Percentiles rank a stretch among this genome's conserved stretches.
Conservation (phyloP, 2,797 vertebrate species). For the Gallinago stenura region DNA sequence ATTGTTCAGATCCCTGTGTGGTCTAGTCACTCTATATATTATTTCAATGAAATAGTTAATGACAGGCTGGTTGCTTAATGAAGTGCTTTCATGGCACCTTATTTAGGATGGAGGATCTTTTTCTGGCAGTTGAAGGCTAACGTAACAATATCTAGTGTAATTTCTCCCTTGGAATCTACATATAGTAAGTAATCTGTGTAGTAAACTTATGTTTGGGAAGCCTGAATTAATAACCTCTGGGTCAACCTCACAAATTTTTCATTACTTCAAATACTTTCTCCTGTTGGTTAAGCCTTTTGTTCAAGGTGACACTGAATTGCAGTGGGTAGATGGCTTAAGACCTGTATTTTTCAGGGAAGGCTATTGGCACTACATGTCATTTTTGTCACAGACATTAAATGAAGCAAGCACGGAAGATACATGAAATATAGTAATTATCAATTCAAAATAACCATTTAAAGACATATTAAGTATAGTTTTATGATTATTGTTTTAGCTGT, state of each 20-base stretch:
- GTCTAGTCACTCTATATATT: constrained; percentile 28
- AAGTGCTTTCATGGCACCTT: constrained; percentile 40
- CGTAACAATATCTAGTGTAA: constrained; percentile 17
- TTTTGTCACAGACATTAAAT: constrained; percentile 69
- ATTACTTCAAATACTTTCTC: constrained; percentile 31
- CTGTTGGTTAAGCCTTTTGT: constrained; percentile 28
- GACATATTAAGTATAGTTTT: constrained; percentile 51
- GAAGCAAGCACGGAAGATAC: constrained; percentile 53
- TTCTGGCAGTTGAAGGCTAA: constrained; percentile 18
- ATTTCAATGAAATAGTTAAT: background rate
- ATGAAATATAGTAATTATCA: constrained; percentile 69
- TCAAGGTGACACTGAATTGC: background rate
- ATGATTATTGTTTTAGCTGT: constrained; percentile 23
- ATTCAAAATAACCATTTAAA: constrained; percentile 66
- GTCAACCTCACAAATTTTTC: constrained; percentile 14
- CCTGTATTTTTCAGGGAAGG: constrained; percentile 58
- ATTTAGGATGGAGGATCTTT: constrained; percentile 27
- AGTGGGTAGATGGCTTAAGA: background rate
- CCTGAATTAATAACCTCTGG: constrained; percentile 50
- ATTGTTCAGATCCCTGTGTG: constrained; percentile 48
- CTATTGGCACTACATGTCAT: constrained; percentile 27
- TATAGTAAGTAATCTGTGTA: background rate
- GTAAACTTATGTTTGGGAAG: background rate
- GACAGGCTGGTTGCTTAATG: constrained; percentile 38
- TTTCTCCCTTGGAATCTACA: constrained; percentile 27